Evolutionary conservation across 92 coral and sea anemone genomes (phyloP).

Genomic region (Montipora capitata): DNA sequence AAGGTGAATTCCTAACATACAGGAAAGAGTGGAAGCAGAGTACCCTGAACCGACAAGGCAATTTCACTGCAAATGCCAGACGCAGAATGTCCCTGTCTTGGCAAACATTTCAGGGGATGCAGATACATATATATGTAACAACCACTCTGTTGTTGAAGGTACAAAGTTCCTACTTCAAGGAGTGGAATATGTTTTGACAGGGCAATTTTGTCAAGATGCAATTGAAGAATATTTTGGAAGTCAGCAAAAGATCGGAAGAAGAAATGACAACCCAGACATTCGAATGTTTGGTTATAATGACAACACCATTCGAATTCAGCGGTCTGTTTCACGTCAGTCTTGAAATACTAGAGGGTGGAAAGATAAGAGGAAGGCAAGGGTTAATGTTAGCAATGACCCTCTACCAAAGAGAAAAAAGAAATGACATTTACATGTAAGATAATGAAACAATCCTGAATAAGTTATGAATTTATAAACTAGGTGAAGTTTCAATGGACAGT

Average conservation of each 20-base stretch:
- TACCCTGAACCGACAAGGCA: slow-evolving; percentile 21
- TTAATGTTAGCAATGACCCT: slow-evolving; percentile 45
- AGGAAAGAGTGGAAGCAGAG: slow-evolving; percentile 43
- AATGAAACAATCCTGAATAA: no score
- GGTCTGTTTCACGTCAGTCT: slow-evolving; percentile 62
- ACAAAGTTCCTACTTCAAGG: no score
- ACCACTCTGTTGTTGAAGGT: no score
- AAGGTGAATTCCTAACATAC: background rate
- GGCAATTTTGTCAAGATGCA: background rate
- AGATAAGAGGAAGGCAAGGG: slow-evolving; percentile 65
- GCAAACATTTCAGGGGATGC: slow-evolving; percentile 41
- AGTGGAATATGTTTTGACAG: background rate
- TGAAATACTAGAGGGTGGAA: slow-evolving; percentile 77
- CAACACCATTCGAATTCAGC: slow-evolving; percentile 63
- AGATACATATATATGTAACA: slow-evolving; percentile 4
- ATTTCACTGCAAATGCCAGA: slow-evolving; percentile 45
- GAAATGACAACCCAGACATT: slow-evolving; percentile 74
- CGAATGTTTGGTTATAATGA: slow-evolving; percentile 65
- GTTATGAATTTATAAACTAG: no score
- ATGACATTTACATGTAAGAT: background rate
- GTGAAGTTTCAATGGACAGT: no score
- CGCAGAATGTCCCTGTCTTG: slow-evolving; percentile 43
- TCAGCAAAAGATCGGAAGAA: slow-evolving; percentile 44
- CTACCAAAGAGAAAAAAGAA: slow-evolving; percentile 35
- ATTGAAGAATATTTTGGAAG: no score